Base-by-base conservation (phyloP, 2,113 vertebrate genomes). In the Electrona antarctica region DNA sequence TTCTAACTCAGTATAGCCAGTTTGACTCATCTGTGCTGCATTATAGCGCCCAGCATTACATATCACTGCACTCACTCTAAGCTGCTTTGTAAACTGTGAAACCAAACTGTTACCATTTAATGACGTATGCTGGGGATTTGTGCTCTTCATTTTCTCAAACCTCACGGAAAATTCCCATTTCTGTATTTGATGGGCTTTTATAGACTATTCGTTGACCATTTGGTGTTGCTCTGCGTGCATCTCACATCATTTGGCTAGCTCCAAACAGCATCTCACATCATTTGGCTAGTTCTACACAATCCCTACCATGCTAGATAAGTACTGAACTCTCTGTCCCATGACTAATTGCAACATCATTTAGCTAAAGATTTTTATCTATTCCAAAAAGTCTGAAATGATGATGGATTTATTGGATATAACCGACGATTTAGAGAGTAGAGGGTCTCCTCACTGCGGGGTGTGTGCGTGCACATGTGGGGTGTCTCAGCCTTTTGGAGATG, bases 221-320 rank as follows among this genome's bases (percentile, higher is more conserved):
- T 85, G 83, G 80, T 81, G 82, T 70, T 73, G 63, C 57, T 60
- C 61, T 74, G 64, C 73, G 49, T 82, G 71, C 72, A 47, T 79
- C 79, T 80, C 88, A 90, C 87, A 71, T 90, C 77, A 77, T 91
- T 88, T 89, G 89, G 85, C 78, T 6, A 55, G 51, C 66, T 56
- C 45, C 33, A 48, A 73, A 65, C 66, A 33, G 11, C 66, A 65
- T 89, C 78, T 82, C 87, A 89, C 86, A 87, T 91, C 74, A 82
- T 91, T 90, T 86, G 85, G 85, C 83, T 49, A 58, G 54, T 70
- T 65, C 67, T 76, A 33, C 78, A 65, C 63, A 80, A 65, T 59
- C 67, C 76, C 74, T 63, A 73, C 74, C 73, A 64, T 85, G 54
- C 73, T 1, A 61, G 61, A 52, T 80, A 76, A 77, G 55, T 71